These are phyloP conservation scores for Porites australiensis DNA, from an alignment of 64 coral and sea anemone species.

Conservation along the genomic window DNA sequence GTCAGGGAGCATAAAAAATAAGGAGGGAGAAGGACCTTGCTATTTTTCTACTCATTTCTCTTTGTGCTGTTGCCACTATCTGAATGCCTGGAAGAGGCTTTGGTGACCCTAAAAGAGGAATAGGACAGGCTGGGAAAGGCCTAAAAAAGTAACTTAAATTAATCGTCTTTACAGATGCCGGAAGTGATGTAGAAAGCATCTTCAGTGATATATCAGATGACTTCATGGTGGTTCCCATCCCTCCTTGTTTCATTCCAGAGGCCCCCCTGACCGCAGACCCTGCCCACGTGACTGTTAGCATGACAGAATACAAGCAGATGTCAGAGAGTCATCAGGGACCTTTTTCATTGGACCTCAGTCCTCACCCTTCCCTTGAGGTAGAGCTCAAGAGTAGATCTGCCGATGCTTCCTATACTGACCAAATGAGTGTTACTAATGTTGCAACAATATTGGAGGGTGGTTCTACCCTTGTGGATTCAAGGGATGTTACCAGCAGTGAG, in stretches of 20 bases:
- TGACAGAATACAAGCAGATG: conserved; percentile 37
- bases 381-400: background rate
- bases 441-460: background rate
- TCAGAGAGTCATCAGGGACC: conserved; percentile 7
- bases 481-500: background rate
- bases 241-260: conserved; percentile 87
- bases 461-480: background rate
- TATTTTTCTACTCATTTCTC: too few relatives aligned
- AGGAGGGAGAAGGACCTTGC: too few relatives aligned
- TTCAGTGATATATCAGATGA: conserved; percentile 68
- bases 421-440: background rate
- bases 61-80: too few relatives aligned
- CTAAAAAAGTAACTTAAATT: too few relatives aligned
- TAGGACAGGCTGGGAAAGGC: too few relatives aligned
- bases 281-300: conserved; percentile 35
- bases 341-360: background rate
- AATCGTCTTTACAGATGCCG: conserved; percentile 14
- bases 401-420: background rate
- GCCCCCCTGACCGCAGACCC: conserved; percentile 72
- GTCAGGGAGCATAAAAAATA: too few relatives aligned
- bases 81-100: too few relatives aligned
- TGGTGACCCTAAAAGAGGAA: too few relatives aligned
- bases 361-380: background rate
- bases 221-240: conserved; percentile 79
- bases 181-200: conserved; percentile 12